These are phyloP conservation scores for Copsychus sechellarum DNA, from an alignment of 2,113 vertebrate species.

Conservation along the genomic window DNA sequence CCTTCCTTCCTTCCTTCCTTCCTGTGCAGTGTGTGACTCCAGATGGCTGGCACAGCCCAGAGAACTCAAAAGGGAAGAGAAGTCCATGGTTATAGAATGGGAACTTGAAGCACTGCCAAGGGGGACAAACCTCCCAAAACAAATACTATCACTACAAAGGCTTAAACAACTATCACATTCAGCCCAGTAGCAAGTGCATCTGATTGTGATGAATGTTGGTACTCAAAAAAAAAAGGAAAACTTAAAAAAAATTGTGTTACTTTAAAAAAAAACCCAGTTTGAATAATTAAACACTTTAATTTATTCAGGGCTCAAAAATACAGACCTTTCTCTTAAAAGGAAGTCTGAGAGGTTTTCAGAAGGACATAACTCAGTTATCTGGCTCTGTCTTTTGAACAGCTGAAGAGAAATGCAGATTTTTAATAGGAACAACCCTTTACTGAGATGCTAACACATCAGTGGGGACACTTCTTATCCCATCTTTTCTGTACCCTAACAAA, in stretches of 20 bases:
- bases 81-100: rapidly evolving
- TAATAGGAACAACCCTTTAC: background rate
- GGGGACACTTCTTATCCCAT: background rate
- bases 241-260: too few species aligned
- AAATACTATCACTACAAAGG: background rate
- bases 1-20: too few species aligned
- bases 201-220: background rate
- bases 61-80: background rate
- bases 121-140: background rate
- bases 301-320: background rate
- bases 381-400: background rate
- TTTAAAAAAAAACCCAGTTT: background rate
- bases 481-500: background rate
- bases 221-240: too few species aligned
- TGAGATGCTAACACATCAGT: background rate
- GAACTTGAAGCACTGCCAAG: background rate
- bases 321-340: background rate
- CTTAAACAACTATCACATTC: background rate
- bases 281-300: background rate
- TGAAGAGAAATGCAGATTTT: background rate
- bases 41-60: background rate
- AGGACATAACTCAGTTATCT: background rate
- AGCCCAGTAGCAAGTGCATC: background rate
- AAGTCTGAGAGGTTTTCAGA: background rate
- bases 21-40: background rate